A percentile compares a stretch with the other conserved stretches of the same genome.
Evolutionary conservation across 2,797 vertebrate species (phyloP).

Genomic region (Coracias cyanogaster): DNA sequence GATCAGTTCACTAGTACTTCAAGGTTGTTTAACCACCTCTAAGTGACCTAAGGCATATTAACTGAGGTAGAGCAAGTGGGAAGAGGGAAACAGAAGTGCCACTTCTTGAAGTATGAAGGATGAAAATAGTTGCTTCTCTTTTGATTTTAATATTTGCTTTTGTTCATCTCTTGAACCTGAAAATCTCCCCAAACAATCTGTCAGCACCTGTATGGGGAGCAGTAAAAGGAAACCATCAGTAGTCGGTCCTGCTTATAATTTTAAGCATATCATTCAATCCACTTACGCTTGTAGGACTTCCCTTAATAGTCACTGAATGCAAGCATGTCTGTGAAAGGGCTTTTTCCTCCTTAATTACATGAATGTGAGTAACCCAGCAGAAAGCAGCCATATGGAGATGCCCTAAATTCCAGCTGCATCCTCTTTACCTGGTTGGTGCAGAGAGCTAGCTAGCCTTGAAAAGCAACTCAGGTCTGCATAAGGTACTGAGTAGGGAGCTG

Average conservation of each 20-base stretch:
- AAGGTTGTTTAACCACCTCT: neutral
- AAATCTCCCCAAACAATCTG: constrained; percentile 22
- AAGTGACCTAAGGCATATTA: neutral
- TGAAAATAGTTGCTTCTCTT: neutral
- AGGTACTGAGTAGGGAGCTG: neutral
- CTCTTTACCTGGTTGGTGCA: neutral
- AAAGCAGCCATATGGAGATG: neutral
- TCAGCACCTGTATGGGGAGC: neutral
- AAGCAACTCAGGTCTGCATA: accelerated
- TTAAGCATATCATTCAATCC: neutral
- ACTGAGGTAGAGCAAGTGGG: neutral
- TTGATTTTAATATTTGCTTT: constrained; percentile 21
- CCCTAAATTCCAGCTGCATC: neutral
- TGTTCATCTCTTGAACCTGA: constrained; percentile 8
- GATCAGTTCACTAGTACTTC: neutral
- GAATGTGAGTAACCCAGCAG: neutral
- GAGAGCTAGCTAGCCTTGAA: accelerated
- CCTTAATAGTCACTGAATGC: neutral
- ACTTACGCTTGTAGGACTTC: neutral
- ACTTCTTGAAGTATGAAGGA: neutral
- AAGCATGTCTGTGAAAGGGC: neutral
- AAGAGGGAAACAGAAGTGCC: neutral
- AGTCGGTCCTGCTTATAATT: neutral
- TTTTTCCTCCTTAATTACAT: neutral
- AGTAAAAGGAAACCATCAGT: neutral